These are phyloP conservation scores for Drosophila parabipectinata DNA, from an alignment of 1,140 invertebrate species.

Conservation along the genomic window DNA sequence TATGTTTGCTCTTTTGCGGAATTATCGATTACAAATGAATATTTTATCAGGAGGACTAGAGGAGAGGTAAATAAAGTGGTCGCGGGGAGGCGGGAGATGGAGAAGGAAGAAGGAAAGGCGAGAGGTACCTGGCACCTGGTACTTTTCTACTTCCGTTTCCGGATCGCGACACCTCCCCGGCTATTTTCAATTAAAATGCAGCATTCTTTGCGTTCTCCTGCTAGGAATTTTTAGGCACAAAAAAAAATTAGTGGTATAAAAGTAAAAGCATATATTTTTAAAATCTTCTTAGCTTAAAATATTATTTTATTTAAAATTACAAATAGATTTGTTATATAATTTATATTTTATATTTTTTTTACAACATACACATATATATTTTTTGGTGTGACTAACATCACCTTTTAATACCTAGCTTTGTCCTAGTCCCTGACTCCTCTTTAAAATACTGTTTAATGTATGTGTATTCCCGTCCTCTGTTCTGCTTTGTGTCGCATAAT, in stretches of 20 bases:
- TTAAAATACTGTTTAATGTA: slow-evolving; percentile 49
- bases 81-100: neutral
- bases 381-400: neutral
- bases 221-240: slow-evolving; percentile 14
- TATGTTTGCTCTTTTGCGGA: slow-evolving; percentile 65
- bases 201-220: slow-evolving; percentile 47
- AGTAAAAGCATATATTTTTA: neutral
- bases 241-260: slow-evolving; percentile 3
- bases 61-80: slow-evolving; percentile 1
- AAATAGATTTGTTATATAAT: neutral
- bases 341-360: neutral
- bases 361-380: neutral
- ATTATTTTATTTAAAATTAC: neutral
- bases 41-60: slow-evolving; percentile 67
- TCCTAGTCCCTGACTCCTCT: slow-evolving; percentile 10
- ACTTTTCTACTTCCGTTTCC: slow-evolving; percentile 57
- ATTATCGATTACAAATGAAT: slow-evolving; percentile 82
- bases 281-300: neutral
- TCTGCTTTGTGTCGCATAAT: slow-evolving; percentile 62
- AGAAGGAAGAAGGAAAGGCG: neutral
- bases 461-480: slow-evolving; percentile 26
- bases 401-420: neutral
- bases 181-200: slow-evolving; percentile 73
- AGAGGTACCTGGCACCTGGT: slow-evolving; percentile 32
- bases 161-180: slow-evolving; percentile 39